phyloP scores from a whole-genome alignment of 1,140 invertebrate genomes.

The Papilio aristodemus region DNA sequence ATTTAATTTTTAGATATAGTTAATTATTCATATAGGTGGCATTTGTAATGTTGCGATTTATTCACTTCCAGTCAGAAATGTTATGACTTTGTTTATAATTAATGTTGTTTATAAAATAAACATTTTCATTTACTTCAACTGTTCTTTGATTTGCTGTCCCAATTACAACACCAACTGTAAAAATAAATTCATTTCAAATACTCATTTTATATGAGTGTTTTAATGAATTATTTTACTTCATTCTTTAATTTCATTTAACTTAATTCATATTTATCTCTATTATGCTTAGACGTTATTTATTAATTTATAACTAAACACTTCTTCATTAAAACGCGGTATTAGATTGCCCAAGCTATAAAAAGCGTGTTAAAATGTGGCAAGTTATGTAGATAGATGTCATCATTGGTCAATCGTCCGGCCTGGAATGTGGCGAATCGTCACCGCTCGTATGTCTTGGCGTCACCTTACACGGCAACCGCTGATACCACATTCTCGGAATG shows the following conservation, averaged over 20 bases:
- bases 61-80: slow-evolving; percentile 57
- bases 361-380: background rate
- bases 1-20: slow-evolving; percentile 48
- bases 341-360: background rate
- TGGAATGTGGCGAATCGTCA: slow-evolving; percentile 47
- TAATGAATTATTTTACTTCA: too few species aligned
- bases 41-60: slow-evolving; percentile 63
- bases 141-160: slow-evolving; percentile 14
- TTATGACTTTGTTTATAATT: slow-evolving; percentile 68
- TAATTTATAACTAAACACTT: too few species aligned
- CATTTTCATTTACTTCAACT: slow-evolving; percentile 46
- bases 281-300: too few species aligned
- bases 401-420: slow-evolving; percentile 26
- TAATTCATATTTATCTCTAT: too few species aligned
- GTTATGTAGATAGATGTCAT: slow-evolving; percentile 21
- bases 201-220: too few species aligned
- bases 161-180: too few species aligned
- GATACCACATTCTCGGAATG: slow-evolving; percentile 52
- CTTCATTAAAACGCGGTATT: too few species aligned
- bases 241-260: too few species aligned
- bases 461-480: slow-evolving; percentile 45
- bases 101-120: slow-evolving; percentile 76
- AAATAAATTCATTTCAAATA: background rate
- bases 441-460: slow-evolving; percentile 38
- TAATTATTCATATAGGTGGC: slow-evolving; percentile 51